Evolutionary conservation across 2,113 vertebrate species (phyloP), one percentile per base, ranked within the genome.

Genomic region (Triplophysa tibetana): DNA sequence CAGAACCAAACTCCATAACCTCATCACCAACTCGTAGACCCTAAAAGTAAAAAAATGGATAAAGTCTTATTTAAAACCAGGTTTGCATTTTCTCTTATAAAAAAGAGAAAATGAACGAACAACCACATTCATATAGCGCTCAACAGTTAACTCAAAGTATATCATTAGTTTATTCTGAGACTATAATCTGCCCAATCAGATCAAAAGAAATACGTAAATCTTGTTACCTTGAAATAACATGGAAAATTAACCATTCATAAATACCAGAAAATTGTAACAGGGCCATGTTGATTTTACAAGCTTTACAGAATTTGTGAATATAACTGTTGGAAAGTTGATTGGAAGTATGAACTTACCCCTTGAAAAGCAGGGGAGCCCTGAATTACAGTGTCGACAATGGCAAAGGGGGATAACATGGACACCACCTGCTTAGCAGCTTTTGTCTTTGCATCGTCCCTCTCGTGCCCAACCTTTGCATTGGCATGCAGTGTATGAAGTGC

Each of bases 401-500:
- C 97, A 14, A 99, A 99, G 0, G 96, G 87, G 54, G 83, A 79
- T 0, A 91, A 88, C 63, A 91, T 87, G 1, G 77, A 81, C 60
- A 83, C 85, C 17, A 64, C 82, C 61, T 70, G 88, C 70, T 90
- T 91, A 91, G 83, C 76, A 0, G 90, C 88, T 85, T 95, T 95
- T 0, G 92, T 91, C 82, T 93, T 94, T 0, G 91, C 90, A 79
- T 93, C 90, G 24, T 96, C 96, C 83, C n/a, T 89, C 19, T 92
- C 91, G 0, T 89, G 92, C 79, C 97, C 96, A 82, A 95, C 94
- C 85, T 94, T 96, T 84, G 97, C 97, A 0, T 88, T 87, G 8
- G 96, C 95, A 0, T 99, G 98, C 21, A 99, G 88, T 88, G 90
- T 92, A 88, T 99, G 96, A n/a, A 99, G 89, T 1, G 96, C 96